Evolutionary conservation across 2,797 vertebrate genomes (phyloP).

Genomic region (Squalus acanthias): DNA sequence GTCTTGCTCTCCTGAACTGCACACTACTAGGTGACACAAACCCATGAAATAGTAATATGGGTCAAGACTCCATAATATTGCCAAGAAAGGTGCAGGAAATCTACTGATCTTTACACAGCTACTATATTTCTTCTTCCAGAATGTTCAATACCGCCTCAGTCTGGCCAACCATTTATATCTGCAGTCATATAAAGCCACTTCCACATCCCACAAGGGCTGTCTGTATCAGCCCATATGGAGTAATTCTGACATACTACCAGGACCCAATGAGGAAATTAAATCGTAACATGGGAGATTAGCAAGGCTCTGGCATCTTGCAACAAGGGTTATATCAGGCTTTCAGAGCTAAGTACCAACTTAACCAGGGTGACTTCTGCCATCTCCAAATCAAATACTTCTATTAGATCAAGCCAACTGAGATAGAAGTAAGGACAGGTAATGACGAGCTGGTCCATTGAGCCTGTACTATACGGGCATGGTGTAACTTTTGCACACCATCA

Average conservation of each 20-base stretch:
- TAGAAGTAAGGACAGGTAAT: not conserved
- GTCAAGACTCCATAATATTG: not conserved
- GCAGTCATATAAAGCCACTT: not conserved
- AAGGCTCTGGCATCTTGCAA: not conserved
- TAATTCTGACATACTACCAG: not conserved
- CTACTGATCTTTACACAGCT: not conserved
- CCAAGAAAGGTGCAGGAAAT: not conserved
- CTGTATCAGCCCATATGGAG: not conserved
- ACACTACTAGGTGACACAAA: not conserved
- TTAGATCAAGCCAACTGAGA: not conserved
- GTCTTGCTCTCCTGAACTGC: not conserved
- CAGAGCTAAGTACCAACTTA: not conserved
- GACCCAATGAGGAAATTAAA: no score
- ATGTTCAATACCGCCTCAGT: not conserved
- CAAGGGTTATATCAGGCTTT: not conserved
- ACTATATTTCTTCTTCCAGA: not conserved
- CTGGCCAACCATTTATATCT: not conserved
- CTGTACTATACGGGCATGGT: no score
- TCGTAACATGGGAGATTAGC: not conserved
- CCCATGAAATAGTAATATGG: not conserved
- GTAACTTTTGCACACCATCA: no score
- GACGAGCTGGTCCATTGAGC: no score
- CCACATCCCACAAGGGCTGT: not conserved
- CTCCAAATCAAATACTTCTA: no score
- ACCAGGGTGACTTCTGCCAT: no score